These are phyloP conservation scores for Ichneumoninae sp. DNA, from an alignment of 2,888 invertebrate species.

Conservation along the genomic window DNA sequence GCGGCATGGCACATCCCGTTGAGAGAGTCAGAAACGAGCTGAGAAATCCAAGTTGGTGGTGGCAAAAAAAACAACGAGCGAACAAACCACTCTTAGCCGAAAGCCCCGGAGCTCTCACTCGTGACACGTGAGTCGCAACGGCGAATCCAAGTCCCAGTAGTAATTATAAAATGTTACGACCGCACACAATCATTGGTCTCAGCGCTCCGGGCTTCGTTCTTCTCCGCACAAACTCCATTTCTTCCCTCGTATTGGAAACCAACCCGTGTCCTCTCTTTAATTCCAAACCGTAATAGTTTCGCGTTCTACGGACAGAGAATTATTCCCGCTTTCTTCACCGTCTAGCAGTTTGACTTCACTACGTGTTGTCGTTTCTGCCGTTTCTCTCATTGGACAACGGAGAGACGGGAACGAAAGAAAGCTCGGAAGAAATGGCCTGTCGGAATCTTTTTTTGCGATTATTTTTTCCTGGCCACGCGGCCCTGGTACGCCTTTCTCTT, in stretches of 20 bases:
- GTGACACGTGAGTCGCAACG: constrained; percentile 16
- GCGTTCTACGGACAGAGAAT: constrained; percentile 7
- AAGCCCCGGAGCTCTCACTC: constrained; percentile 10
- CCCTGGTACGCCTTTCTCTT: neutral
- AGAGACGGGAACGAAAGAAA: constrained; percentile 21
- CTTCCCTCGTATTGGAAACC: constrained; percentile 10
- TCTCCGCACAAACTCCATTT: constrained; percentile 10
- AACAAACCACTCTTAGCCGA: neutral
- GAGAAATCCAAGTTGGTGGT: constrained; percentile 2
- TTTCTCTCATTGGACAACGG: neutral
- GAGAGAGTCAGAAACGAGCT: constrained; percentile 2
- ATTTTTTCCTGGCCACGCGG: neutral
- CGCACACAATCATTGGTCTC: constrained; percentile 44
- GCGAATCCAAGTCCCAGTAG: constrained; percentile 41
- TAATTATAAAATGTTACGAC: constrained; percentile 66
- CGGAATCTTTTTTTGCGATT: neutral
- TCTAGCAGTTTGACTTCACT: constrained; percentile 1
- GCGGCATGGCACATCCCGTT: neutral
- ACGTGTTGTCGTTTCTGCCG: neutral
- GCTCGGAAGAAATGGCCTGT: constrained; percentile 16
- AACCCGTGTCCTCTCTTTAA: constrained; percentile 25
- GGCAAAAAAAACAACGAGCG: neutral
- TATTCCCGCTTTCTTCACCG: neutral
- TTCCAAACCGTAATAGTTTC: constrained; percentile 38
- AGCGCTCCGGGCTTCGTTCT: neutral